Percentiles rank a stretch among this genome's conserved stretches.
Evolutionary conservation across 2,113 vertebrate genomes (phyloP).

Genomic region (Struthidea cinerea): DNA sequence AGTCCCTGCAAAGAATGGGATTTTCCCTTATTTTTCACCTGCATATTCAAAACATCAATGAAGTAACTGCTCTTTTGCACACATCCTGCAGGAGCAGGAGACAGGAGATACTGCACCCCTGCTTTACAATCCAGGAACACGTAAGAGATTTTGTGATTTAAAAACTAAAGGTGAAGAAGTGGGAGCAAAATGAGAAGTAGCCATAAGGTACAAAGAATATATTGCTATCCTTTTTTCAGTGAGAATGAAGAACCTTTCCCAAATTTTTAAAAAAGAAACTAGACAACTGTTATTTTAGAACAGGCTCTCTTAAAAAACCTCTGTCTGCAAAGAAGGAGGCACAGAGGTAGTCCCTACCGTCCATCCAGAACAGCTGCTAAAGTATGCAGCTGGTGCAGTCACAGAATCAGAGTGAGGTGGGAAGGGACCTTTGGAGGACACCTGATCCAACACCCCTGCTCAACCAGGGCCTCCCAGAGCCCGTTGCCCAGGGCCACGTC

Average conservation of each 20-base stretch:
- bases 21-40: not conserved
- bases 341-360: not conserved
- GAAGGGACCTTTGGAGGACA: not conserved
- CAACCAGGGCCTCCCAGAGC: not conserved
- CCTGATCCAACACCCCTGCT: not conserved
- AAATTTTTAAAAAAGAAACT: not conserved
- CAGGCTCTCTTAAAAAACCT: not conserved
- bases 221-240: accelerated
- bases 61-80: not conserved
- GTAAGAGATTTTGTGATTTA: not conserved
- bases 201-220: not conserved
- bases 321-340: not conserved
- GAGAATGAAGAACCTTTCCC: not conserved
- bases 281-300: not conserved
- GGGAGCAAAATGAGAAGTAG: not conserved
- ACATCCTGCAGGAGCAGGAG: not conserved
- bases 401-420: not conserved
- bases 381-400: not conserved
- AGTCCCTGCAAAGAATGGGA: not conserved
- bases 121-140: not conserved
- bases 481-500: accelerated
- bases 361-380: not conserved
- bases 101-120: not conserved
- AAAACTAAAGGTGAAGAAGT: not conserved
- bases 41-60: not conserved